Percentiles rank a stretch among this genome's conserved stretches.
phyloP scores from a whole-genome alignment of 2,797 vertebrate genomes.

The Dryobates pubescens region DNA sequence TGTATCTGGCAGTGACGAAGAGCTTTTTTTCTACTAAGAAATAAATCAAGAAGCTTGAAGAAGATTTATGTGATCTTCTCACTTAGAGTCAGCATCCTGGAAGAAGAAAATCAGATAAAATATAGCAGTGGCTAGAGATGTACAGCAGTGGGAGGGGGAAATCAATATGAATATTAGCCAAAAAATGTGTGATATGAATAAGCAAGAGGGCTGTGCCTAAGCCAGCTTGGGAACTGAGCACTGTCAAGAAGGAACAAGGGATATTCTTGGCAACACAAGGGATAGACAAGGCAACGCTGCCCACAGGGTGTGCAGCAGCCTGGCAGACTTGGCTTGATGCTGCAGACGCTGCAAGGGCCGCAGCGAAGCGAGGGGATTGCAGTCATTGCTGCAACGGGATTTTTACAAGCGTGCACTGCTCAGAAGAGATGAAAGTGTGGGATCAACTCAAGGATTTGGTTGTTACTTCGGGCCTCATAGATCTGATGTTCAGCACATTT shows the following conservation, averaged over 20 bases:
- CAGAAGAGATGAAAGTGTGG: background rate
- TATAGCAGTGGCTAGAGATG: background rate
- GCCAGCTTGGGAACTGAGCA: background rate
- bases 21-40: background rate
- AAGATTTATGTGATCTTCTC: conserved; percentile 6
- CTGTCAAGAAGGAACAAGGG: background rate
- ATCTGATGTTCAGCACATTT: background rate
- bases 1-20: background rate
- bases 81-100: background rate
- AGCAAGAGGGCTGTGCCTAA: background rate
- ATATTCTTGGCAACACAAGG: background rate
- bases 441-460: background rate
- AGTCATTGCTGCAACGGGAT: background rate
- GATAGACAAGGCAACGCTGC: background rate
- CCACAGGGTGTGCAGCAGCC: accelerated
- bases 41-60: background rate
- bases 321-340: background rate
- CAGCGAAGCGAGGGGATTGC: accelerated
- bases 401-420: background rate
- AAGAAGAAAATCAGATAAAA: conserved; percentile 28
- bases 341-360: background rate
- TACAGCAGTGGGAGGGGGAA: background rate
- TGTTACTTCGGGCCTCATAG: background rate
- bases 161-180: background rate
- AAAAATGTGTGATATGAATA: background rate